Percentiles rank a stretch among this genome's conserved stretches.
phyloP scores from a whole-genome alignment of 1,140 invertebrate species.

The Drosophila repleta region DNA sequence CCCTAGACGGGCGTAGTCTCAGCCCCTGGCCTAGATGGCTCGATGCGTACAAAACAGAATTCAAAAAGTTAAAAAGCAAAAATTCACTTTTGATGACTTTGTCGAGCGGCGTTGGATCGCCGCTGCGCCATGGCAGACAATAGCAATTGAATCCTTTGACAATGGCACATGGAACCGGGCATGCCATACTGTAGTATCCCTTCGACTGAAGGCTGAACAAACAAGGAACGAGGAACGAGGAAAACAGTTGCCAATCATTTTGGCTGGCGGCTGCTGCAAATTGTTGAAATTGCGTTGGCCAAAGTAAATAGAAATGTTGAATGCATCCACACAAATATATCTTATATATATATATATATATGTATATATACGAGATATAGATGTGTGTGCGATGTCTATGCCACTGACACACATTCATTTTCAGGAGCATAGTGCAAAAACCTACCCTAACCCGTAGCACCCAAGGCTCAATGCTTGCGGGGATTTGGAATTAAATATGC shows the following conservation, averaged over 20 bases:
- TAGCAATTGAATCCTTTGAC: conserved; percentile 29
- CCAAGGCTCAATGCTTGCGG: conserved; percentile 54
- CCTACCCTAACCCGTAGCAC: conserved; percentile 69
- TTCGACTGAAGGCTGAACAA: conserved; percentile 69
- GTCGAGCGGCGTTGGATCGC: conserved; percentile 56
- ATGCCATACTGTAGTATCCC: conserved; percentile 63
- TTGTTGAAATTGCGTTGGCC: conserved; percentile 78
- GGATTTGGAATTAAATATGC: conserved; percentile 83
- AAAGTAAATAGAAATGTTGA: conserved; percentile 67
- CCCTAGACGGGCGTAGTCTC: background rate
- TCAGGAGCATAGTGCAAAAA: conserved; percentile 56
- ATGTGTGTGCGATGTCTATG: conserved; percentile 24
- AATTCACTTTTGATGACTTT: conserved; percentile 83
- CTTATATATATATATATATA: conserved; percentile 20
- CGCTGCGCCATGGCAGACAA: conserved; percentile 11
- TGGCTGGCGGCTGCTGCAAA: conserved; percentile 40
- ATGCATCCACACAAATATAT: conserved; percentile 14
- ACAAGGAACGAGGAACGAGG: conserved; percentile 48
- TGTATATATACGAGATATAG: conserved; percentile 29
- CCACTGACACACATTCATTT: conserved; percentile 67
- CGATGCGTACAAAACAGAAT: conserved; percentile 39
- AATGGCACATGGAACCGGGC: conserved; percentile 37
- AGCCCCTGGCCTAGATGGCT: background rate
- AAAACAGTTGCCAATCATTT: conserved; percentile 70
- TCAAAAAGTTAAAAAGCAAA: conserved; percentile 83